Base-by-base conservation (phyloP, 2,113 vertebrate genomes). In the Erythrocercus mccallii region DNA sequence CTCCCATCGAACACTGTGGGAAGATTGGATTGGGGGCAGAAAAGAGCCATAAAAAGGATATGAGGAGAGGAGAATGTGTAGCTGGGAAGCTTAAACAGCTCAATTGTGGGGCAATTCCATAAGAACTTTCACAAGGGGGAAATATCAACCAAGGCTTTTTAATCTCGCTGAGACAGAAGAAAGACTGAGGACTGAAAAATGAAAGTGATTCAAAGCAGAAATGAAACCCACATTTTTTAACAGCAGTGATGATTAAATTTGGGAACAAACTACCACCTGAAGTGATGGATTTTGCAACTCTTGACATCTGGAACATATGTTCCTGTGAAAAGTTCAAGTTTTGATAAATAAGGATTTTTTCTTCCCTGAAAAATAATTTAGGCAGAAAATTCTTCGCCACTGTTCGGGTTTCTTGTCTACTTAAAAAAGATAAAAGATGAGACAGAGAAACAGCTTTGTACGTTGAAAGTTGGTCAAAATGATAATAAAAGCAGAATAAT, bases 191-290 rank as follows among this genome's bases (percentile, higher is more conserved):
- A 56, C 94, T 96, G 96, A 97, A 97, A 97, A 96, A 97, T 97
- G 91, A 77, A 96, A 95, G 94, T 68, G 92, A 97, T 97, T 96
- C 92, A 92, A 96, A 95, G 80, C 92, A 94, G 94, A 90, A 97
- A 96, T 96, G 96, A 97, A 97, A 95, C 94, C 51, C 88, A 93
- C 94, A 94, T 95, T 95, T 97, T 97, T 96, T 96, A 96, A 96
- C 82, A 60, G 88, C 77, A 84, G 72, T 86, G 96, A 94, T 96
- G 95, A 96, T 97, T 97, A 97, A 95, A 97, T 94, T 96, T 93
- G 88, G 91, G 95, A 94, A 93, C 95, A 96, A 97, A 96, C 94
- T 92, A 96, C 88, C 88, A 94, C 92, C 92, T 94, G 86, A 88
- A 95, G 96, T 96, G 94, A 97, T 97, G 95, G 95, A 97, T 96